Base-by-base conservation (phyloP, 2,888 invertebrate species). In the Tetranychus piercei region DNA sequence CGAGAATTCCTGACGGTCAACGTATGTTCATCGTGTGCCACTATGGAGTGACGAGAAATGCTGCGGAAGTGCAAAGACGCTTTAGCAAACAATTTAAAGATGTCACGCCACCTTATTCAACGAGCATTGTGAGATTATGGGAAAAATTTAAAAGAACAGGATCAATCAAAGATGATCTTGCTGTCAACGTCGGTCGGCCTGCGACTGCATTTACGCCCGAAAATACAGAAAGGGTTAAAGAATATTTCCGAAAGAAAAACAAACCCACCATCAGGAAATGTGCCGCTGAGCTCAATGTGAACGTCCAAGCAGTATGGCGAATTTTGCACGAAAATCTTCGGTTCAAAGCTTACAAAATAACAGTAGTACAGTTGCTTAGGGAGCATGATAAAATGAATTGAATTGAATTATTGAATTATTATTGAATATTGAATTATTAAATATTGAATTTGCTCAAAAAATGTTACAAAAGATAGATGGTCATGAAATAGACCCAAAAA, bases 301-400 rank as follows among this genome's bases (percentile, higher is more conserved):
- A n/a, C 6, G 3, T n/a, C 0, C 9, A 11, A 11, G n/a, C 67
- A 9, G 67, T 22, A 9, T 67, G 67, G 67, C 9, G 1, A 22
- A 67, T 67, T 67, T 22, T 67, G 20, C 67, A 67, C n/a, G 22
- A 67, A 67, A 11, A 67, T 8, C 5, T 67, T 8, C 8, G n/a
- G 8, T 67, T 67, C 22, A 67, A 67, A 22, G 67, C 67, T 67
- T 67, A 67, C 22, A 67, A 67, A 67, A 22, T 67, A n/a, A 9
- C 7, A 20, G n/a, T 18, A n/a, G 67, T 67, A n/a, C 2, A 1
- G 65, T 64, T 64, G 2, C 65, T 64, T 15, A n/a, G n/a, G n/a
- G 65, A 64, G 65, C 1, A 67, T 22, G 67, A 11, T 22, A 11
- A 34, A 4, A 34, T 3, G 34, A 34, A 4, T 4, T 4, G 1